Evolutionary conservation across 2,888 invertebrate genomes (phyloP), one percentile per base, ranked within the genome.

Genomic region (Fragum fragum): DNA sequence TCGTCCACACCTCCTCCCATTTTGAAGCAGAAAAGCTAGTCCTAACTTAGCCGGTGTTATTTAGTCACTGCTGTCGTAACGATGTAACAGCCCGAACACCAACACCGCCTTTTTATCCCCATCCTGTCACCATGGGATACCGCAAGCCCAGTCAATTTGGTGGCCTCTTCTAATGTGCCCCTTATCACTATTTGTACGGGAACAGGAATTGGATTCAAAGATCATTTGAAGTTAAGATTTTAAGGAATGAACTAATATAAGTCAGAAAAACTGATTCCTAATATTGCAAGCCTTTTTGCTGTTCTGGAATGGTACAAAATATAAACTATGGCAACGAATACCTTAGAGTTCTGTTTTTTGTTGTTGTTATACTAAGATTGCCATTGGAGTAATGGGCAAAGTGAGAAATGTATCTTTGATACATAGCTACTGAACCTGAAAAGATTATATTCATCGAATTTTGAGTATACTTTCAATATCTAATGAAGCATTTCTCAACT

Each of bases 1-100:
- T 68, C 59, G 16, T 36, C 47, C 0, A 52, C 69, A 18, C 61
- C 61, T 47, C 47, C 47, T 9, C 18, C 47, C 47, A 47, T 57
- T n/a, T 23, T 57, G 21, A 23, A 18, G 47, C 14, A 47, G 47
- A 47, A 18, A 47, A 1, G 47, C 14, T 18, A 47, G 18, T 47
- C 47, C 47, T 14, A 14, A 9, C 5, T 14, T 9, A 47, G n/a
- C 47, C 39, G 6, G 6, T 39, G 14, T 39, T 18, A 18, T 47
- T 16, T n/a, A 14, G 14, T 18, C 14, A n/a, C n/a, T 47, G 16
- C 47, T 16, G 47, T 47, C 47, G 7, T 14, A 36, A 36, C 3
- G 32, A n/a, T 47, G 47, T 47, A 16, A 47, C 47, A 5, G 14
- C n/a, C 47, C n/a, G 47, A 16, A 47, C 47, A 14, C 16, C 2